Percentiles rank a stretch among this genome's conserved stretches.
These are phyloP conservation scores for Drosophila picticornis DNA, from an alignment of 2,888 invertebrate genomes.

Conservation along the genomic window DNA sequence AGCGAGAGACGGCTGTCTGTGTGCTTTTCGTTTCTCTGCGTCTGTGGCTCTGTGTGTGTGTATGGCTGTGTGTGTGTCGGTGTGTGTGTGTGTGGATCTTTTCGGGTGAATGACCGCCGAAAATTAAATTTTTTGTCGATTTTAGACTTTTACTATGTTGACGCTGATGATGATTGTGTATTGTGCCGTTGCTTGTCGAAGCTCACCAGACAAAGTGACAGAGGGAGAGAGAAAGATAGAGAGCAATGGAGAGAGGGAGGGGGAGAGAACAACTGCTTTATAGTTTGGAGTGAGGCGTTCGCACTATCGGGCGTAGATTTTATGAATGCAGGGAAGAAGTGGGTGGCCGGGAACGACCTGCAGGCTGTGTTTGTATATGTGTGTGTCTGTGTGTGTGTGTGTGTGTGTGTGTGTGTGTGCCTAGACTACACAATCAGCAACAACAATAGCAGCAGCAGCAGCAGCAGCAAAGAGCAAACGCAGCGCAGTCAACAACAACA, in stretches of 20 bases:
- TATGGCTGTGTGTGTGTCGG: constrained; percentile 7
- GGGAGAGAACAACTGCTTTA: constrained; percentile 28
- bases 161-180: constrained; percentile 68
- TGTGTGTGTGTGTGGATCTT: constrained; percentile 57
- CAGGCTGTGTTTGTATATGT: constrained; percentile 47
- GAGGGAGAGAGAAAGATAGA: neutral
- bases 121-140: constrained; percentile 83
- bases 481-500: constrained; percentile 51
- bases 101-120: constrained; percentile 85
- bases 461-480: constrained; percentile 37
- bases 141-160: constrained; percentile 84
- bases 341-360: constrained; percentile 46
- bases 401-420: constrained; percentile 50
- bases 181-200: constrained; percentile 53
- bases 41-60: constrained; percentile 24
- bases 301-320: constrained; percentile 66
- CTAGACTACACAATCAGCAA: constrained; percentile 76
- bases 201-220: constrained; percentile 17
- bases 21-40: constrained; percentile 35
- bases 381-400: constrained; percentile 36
- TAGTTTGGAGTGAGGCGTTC: constrained; percentile 51
- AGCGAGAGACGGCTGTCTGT: constrained; percentile 19
- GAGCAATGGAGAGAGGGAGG: neutral
- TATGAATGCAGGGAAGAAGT: constrained; percentile 34
- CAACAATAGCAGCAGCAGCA: constrained; percentile 37